These are phyloP conservation scores for Panzeria rudis DNA, from an alignment of 2,888 invertebrate species.

Conservation along the genomic window DNA sequence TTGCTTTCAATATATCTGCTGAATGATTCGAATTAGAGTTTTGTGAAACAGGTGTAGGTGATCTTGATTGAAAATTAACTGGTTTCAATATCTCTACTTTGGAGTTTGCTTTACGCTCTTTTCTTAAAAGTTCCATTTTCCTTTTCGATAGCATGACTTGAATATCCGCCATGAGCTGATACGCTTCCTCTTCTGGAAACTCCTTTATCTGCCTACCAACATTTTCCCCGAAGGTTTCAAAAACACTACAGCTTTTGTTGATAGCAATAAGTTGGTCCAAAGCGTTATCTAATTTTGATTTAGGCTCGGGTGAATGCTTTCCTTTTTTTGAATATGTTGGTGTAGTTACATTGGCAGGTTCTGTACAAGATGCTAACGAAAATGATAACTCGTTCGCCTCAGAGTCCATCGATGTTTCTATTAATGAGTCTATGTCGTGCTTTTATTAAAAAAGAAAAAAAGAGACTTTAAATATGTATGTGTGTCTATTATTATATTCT, in stretches of 20 bases:
- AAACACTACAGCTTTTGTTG: constrained; percentile 12
- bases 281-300: constrained; percentile 6
- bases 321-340: neutral
- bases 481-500: neutral
- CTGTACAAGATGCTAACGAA: neutral
- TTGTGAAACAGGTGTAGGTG: too few species aligned
- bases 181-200: constrained; percentile 52
- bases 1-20: too few species aligned
- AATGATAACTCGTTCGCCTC: neutral
- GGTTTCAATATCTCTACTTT: too few species aligned
- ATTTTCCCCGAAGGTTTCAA: constrained; percentile 35
- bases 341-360: neutral
- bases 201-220: constrained; percentile 47
- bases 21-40: too few species aligned
- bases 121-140: constrained; percentile 4
- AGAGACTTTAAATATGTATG: neutral
- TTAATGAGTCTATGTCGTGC: neutral
- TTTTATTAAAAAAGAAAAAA: neutral
- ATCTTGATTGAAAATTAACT: too few species aligned
- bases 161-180: constrained; percentile 37
- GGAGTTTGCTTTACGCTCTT: neutral
- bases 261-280: constrained; percentile 21
- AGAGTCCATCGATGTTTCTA: constrained; percentile 3
- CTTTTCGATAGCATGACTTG: constrained; percentile 33
- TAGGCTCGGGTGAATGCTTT: neutral